Conservation (phyloP, 2,113 vertebrate species). For the Hypanus sabinus region DNA sequence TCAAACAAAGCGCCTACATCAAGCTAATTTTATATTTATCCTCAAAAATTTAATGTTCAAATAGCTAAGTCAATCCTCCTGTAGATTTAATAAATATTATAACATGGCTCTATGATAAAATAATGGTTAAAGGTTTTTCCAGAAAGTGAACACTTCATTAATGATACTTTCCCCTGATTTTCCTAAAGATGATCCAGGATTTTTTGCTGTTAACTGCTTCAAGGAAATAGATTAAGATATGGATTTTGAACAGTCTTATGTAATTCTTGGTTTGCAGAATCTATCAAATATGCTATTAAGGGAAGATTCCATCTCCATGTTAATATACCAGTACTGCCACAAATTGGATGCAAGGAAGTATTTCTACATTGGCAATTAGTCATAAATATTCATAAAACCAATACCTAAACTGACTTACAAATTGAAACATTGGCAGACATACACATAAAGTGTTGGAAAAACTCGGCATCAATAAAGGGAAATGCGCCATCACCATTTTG, state of each 20-base stretch:
- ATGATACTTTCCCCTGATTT: not conserved
- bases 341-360: too few species aligned
- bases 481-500: too few species aligned
- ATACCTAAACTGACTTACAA: too few species aligned
- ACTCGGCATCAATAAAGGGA: too few species aligned
- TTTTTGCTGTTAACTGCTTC: not conserved
- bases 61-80: not conserved
- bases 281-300: too few species aligned
- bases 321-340: not conserved
- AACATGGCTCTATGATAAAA: not conserved
- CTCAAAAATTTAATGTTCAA: not conserved
- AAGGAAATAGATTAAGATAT: not conserved
- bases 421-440: too few species aligned
- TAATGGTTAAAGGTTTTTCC: not conserved
- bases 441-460: too few species aligned
- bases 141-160: not conserved
- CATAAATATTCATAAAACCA: too few species aligned
- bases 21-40: not conserved
- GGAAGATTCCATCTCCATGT: not conserved
- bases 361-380: too few species aligned
- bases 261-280: not conserved
- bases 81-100: not conserved
- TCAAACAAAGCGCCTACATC: not conserved
- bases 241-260: not conserved
- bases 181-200: not conserved